Base-by-base conservation (phyloP, 2,797 vertebrate species). In the Onychomys leucogaster region DNA sequence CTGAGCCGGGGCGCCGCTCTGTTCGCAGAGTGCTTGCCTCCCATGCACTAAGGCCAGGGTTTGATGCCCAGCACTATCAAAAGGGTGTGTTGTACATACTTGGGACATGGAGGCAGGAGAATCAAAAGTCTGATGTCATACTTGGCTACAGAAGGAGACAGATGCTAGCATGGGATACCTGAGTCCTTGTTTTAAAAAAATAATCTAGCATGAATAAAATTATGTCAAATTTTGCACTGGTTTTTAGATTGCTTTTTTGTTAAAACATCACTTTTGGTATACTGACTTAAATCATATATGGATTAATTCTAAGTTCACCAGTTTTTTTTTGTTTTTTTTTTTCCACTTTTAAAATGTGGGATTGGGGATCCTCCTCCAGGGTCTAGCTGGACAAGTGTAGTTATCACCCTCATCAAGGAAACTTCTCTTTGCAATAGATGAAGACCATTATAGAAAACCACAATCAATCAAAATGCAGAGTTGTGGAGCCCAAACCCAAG, bases 311-410 rank as follows among this genome's bases (percentile, higher is more conserved):
- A 90, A 78, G n/a, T 67, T 61, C 32, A 92, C 9, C 41, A 82
- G 32, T 83, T 92, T 37, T 41, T 76, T 82, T 82, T 76, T 46
- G n/a, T n/a, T 83, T 92, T 37, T n/a, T 76, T 82, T 82, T 76
- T 46, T 46, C 9, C 8, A 57, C 10, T 5, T 82, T 92, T 83
- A 65, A 41, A 91, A 49, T 67, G 17, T 43, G 19, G 82, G n/a
- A 16, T 52, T 61, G 23, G n/a, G 55, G 80, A 82, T 29, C 55
- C 55, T 82, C 57, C 57, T 82, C 25, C 57, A 83, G 80, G 41
- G 14, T 16, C n/a, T 82, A 41, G 57, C 55, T 82, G 55, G n/a
- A 9, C 19, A 82, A 59, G n/a, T 59, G n/a, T 83, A 61, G 57
- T 32, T 43, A 57, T 61, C 23, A 27, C 27, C 57, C 25, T n/a